Evolutionary conservation across 2,888 invertebrate genomes (phyloP).

Genomic region (Sialis fuliginosa): DNA sequence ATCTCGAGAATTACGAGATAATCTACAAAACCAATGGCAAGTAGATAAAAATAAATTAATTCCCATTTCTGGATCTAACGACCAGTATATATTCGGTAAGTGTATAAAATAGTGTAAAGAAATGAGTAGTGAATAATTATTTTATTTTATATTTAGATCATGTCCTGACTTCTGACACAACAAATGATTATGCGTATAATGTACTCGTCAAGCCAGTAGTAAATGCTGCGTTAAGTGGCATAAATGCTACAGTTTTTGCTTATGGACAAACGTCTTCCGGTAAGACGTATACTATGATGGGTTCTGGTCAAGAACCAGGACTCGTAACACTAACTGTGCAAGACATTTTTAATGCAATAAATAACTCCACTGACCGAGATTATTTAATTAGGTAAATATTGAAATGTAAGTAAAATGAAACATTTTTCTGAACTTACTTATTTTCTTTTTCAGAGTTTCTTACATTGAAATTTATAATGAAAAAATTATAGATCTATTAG

Average conservation of each 20-base stretch:
- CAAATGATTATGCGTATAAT: constrained; percentile 45
- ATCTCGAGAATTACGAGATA: constrained; percentile 40
- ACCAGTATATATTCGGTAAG: constrained; percentile 28
- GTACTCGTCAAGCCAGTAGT: constrained; percentile 54
- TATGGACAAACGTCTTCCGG: constrained; percentile 87
- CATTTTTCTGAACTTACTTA: neutral
- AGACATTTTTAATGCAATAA: constrained; percentile 49
- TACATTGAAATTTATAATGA: constrained; percentile 86
- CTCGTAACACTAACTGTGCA: constrained; percentile 56
- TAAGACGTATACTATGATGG: constrained; percentile 74
- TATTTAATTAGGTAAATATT: constrained; percentile 46
- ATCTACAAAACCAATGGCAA: constrained; percentile 38
- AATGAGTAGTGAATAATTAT: constrained; percentile 1
- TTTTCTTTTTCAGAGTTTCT: constrained; percentile 41
- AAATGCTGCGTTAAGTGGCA: constrained; percentile 49
- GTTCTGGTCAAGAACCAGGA: constrained; percentile 47
- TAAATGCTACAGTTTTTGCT: constrained; percentile 79
- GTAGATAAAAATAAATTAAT: constrained; percentile 38
- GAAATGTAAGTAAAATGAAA: neutral
- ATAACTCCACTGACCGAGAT: constrained; percentile 41
- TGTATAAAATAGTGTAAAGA: constrained; percentile 4
- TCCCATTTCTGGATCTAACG: constrained; percentile 32
- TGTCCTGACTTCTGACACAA: constrained; percentile 41
- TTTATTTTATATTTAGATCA: constrained; percentile 34
- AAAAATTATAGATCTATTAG: constrained; percentile 56